Evolutionary conservation across 2,888 invertebrate species (phyloP).

Genomic region (Tricholauxania praeusta): DNA sequence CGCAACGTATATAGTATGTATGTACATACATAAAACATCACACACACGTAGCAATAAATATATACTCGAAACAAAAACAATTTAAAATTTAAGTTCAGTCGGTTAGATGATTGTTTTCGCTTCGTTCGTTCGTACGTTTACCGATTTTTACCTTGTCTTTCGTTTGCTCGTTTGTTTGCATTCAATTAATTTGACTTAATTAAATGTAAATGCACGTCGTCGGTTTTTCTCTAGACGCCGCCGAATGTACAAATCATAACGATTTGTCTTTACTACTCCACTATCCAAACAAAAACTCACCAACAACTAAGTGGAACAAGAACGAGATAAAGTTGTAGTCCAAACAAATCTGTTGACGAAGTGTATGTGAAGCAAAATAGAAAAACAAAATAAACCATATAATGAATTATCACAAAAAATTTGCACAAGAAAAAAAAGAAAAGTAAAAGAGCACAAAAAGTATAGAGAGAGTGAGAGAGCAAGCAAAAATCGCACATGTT

Average conservation of each 20-base stretch:
- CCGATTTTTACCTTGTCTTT: slow-evolving; percentile 50
- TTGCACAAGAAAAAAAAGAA: slow-evolving; percentile 32
- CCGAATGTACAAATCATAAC: slow-evolving; percentile 57
- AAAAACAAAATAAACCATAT: slow-evolving; percentile 3
- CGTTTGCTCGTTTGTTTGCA: slow-evolving; percentile 26
- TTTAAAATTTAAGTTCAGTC: slow-evolving; percentile 44
- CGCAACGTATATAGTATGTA: too few species aligned
- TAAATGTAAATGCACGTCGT: background rate
- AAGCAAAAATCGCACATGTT: background rate
- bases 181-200: background rate
- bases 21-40: too few species aligned
- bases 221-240: slow-evolving; percentile 15
- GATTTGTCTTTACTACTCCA: slow-evolving; percentile 49
- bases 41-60: too few species aligned
- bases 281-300: slow-evolving; percentile 43
- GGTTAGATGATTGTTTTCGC: slow-evolving; percentile 47
- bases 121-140: slow-evolving; percentile 46
- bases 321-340: slow-evolving; percentile 41
- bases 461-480: background rate
- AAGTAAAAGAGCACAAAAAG: background rate
- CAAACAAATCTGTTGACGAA: slow-evolving; percentile 28
- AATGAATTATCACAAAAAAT: background rate
- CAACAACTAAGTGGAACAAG: slow-evolving; percentile 42
- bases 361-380: slow-evolving; percentile 22
- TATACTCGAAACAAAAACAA: slow-evolving; percentile 41